phyloP scores from a whole-genome alignment of 1,140 invertebrate species.

The Drosophila azteca region DNA sequence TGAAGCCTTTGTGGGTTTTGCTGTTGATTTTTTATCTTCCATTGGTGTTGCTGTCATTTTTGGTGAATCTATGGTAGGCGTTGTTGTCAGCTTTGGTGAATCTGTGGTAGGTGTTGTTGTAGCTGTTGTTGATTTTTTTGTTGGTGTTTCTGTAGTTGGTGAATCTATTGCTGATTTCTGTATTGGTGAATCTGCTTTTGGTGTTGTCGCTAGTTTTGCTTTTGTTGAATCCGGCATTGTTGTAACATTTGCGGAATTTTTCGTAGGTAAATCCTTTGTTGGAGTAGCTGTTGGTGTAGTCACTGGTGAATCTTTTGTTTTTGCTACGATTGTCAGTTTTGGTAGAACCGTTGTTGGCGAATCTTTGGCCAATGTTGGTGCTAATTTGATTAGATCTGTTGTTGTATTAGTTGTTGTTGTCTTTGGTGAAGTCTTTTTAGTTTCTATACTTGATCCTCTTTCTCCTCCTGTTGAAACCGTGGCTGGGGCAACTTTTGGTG shows the following conservation, averaged over 20 bases:
- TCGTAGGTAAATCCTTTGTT: background rate
- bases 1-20: slow-evolving; percentile 2
- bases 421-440: background rate
- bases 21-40: slow-evolving; percentile 4
- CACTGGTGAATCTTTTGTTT: slow-evolving; percentile 8
- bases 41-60: background rate
- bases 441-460: background rate
- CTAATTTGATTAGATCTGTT: slow-evolving; percentile 7
- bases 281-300: slow-evolving; percentile 1
- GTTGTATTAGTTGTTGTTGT: background rate
- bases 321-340: slow-evolving; percentile 5
- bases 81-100: background rate
- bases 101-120: background rate
- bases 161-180: slow-evolving; percentile 1
- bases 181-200: background rate
- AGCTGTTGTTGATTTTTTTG: slow-evolving; percentile 1
- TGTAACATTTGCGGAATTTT: background rate
- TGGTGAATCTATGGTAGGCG: background rate
- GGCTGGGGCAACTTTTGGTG: background rate
- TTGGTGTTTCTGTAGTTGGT: background rate
- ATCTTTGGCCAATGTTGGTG: slow-evolving; percentile 14
- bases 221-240: slow-evolving; percentile 8
- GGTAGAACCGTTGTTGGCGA: slow-evolving; percentile 4
- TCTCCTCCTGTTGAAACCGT: slow-evolving; percentile 1
- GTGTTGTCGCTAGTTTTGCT: slow-evolving; percentile 3